A percentile compares a stretch with the other conserved stretches of the same genome.
Conservation (phyloP, 1,140 invertebrate species). For the Atopsyche davidsoni region DNA sequence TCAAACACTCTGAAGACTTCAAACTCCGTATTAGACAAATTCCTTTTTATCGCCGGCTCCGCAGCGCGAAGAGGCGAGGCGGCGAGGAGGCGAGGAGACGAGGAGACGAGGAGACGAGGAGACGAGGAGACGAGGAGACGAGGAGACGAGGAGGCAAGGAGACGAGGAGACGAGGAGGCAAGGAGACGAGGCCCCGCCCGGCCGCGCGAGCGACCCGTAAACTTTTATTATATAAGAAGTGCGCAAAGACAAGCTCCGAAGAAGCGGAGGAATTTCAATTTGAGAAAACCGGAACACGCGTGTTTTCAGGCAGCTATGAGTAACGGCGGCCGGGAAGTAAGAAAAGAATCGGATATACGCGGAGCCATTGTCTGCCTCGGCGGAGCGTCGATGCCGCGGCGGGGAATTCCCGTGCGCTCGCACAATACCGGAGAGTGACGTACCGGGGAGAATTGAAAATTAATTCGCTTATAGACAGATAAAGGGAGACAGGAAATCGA, state of each 20-base stretch:
- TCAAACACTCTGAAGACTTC: constrained; percentile 17
- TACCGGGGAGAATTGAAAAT: constrained; percentile 13
- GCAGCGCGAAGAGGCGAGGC: too few relatives aligned
- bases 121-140: too few relatives aligned
- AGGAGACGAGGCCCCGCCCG: background rate
- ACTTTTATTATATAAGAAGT: constrained; percentile 15
- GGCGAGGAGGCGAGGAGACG: too few relatives aligned
- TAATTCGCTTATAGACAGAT: constrained; percentile 5
- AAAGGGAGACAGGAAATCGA: constrained; percentile 22
- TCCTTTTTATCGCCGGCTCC: constrained; percentile 22
- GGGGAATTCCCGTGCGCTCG: background rate
- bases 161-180: too few relatives aligned
- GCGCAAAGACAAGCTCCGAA: background rate
- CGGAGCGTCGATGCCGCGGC: background rate
- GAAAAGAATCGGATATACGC: constrained; percentile 6
- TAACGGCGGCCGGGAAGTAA: background rate
- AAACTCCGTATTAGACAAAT: constrained; percentile 26
- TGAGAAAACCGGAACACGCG: constrained; percentile 10
- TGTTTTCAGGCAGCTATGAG: constrained; percentile 1
- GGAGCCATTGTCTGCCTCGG: background rate
- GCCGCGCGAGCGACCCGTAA: constrained; percentile 11
- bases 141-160: too few relatives aligned
- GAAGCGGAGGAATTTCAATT: constrained; percentile 25
- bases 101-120: too few relatives aligned
- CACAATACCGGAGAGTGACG: background rate